phyloP scores from a whole-genome alignment of 2,888 invertebrate genomes.

The Agrochola litura region DNA sequence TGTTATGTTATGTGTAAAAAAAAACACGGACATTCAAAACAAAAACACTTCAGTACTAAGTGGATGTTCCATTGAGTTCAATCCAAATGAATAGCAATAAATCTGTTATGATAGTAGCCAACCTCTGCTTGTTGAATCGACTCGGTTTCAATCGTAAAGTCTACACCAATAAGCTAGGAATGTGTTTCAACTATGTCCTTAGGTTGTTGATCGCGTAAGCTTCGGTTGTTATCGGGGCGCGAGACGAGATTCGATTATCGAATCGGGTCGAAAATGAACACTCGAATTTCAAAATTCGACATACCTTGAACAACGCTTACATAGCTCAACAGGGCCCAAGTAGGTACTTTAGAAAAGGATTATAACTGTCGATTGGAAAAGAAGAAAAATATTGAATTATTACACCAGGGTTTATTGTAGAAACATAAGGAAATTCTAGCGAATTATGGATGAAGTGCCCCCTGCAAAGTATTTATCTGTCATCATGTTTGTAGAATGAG shows the following conservation, averaged over 20 bases:
- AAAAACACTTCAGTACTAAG: constrained; percentile 57
- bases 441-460: constrained; percentile 11
- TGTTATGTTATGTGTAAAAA: not conserved
- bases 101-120: constrained; percentile 75
- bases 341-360: not conserved
- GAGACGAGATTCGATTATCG: constrained; percentile 36
- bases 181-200: constrained; percentile 78
- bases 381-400: not conserved
- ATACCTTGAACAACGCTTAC: not conserved
- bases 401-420: too few species aligned
- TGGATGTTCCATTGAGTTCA: constrained; percentile 69
- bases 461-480: constrained; percentile 52
- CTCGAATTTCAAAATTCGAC: not conserved
- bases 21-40: not conserved
- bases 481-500: constrained; percentile 43
- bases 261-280: constrained; percentile 31
- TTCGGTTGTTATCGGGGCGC: constrained; percentile 50
- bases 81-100: constrained; percentile 69
- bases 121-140: constrained; percentile 69
- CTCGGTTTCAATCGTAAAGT: constrained; percentile 73
- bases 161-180: constrained; percentile 77
- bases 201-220: constrained; percentile 78
- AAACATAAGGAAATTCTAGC: not conserved
- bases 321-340: too few species aligned
- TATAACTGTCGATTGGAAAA: not conserved